A percentile compares a stretch with the other conserved stretches of the same genome.
Evolutionary conservation across 2,888 invertebrate species (phyloP).

Genomic region (Sinelater perroti): DNA sequence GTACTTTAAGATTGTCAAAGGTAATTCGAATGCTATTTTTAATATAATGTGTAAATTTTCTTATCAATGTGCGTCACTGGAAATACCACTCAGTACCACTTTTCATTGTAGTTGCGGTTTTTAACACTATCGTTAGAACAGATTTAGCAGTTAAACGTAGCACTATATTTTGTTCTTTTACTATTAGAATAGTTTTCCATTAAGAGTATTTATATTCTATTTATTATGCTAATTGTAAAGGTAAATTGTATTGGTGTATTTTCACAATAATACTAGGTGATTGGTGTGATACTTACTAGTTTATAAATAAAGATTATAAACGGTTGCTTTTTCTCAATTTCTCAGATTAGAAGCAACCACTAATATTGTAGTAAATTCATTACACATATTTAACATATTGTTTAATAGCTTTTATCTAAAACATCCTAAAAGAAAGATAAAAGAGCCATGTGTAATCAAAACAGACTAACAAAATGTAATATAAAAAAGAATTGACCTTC

Average conservation of each 20-base stretch:
- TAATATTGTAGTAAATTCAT: no score
- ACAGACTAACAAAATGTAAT: no score
- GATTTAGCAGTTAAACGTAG: not conserved
- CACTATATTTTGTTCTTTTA: not conserved
- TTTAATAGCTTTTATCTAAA: no score
- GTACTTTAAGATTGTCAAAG: constrained; percentile 13
- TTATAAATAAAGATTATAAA: constrained; percentile 29
- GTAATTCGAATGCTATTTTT: constrained; percentile 23
- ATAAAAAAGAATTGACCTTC: no score
- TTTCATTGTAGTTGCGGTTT: not conserved
- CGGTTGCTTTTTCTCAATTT: no score
- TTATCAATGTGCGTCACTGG: not conserved
- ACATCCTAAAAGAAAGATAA: no score
- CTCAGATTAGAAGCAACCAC: no score
- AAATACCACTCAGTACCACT: not conserved
- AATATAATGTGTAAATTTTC: constrained; percentile 24
- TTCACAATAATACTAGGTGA: constrained; percentile 29
- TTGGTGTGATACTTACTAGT: constrained; percentile 33
- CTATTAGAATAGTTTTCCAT: constrained; percentile 4
- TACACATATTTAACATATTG: no score
- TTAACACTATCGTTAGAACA: not conserved
- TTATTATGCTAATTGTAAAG: constrained; percentile 13
- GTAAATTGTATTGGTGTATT: constrained; percentile 29
- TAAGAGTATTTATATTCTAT: constrained; percentile 14
- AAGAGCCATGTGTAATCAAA: no score